A percentile compares a stretch with the other conserved stretches of the same genome.
Evolutionary conservation across 2,888 invertebrate species (phyloP).

Genomic region (Xanthorhoe spadicearia): DNA sequence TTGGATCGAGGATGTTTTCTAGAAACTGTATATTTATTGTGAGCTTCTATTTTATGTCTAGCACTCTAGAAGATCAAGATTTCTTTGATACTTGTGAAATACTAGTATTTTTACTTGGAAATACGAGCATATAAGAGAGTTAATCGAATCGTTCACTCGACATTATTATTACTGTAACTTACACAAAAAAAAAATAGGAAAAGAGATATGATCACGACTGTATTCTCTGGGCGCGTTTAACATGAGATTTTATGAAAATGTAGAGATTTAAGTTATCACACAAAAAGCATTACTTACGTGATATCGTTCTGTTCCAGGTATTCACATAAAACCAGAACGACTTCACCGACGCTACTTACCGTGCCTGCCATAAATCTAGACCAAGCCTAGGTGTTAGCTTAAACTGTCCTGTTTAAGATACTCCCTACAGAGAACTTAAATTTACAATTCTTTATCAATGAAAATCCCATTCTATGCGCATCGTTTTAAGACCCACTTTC

Average conservation of each 20-base stretch:
- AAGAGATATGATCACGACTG: too few relatives aligned
- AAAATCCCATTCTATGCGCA: conserved; percentile 35
- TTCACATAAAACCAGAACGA: conserved; percentile 18
- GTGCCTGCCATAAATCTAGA: conserved; percentile 53
- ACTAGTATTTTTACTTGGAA: too few relatives aligned
- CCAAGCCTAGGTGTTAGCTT: conserved; percentile 60
- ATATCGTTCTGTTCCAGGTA: neutral
- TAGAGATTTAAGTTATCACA: too few relatives aligned
- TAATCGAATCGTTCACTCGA: too few relatives aligned
- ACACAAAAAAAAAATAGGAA: too few relatives aligned
- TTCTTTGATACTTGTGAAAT: too few relatives aligned
- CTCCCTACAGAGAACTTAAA: conserved; percentile 48
- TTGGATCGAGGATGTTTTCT: neutral
- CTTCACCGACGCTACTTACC: conserved; percentile 37
- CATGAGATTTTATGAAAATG: too few relatives aligned
- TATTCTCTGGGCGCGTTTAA: too few relatives aligned
- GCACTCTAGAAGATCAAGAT: too few relatives aligned
- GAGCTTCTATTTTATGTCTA: too few relatives aligned
- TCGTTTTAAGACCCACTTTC: conserved; percentile 32
- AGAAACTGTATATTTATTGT: neutral
- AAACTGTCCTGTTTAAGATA: conserved; percentile 56
- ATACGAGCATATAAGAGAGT: too few relatives aligned
- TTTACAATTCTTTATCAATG: conserved; percentile 27
- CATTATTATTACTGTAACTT: too few relatives aligned
- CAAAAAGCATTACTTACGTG: neutral